Base-by-base conservation (phyloP, 2,888 invertebrate species). In the Cantharis lateralis region DNA sequence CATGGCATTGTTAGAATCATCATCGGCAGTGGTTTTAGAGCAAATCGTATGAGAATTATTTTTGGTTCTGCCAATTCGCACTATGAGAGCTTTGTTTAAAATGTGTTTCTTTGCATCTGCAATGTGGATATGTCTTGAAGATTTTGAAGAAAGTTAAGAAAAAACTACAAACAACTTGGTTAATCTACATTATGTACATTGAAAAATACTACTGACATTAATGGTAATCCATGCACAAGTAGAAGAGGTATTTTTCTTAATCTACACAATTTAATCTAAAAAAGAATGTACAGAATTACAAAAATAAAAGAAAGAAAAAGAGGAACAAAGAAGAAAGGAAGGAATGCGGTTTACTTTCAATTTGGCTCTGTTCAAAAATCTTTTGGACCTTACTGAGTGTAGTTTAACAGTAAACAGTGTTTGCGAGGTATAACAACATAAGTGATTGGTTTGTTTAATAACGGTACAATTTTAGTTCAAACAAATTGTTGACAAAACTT, bases 41-140 rank as follows among this genome's bases (percentile, higher is more conserved):
- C 87, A 86, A 13, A 87, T 84, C 63, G 86, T 86, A 78, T 87
- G 87, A 71, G 86, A 82, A 71, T 84, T 82, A 48, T 84, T 85
- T 80, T 87, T 87, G 80, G 85, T 85, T 82, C 86, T 84, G 73
- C 88, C 88, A 71, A 88, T 88, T 80, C 87, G 85, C 68, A 88
- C 89, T 75, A 88, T 87, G 77, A 91, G 85, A 78, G 88, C 87
- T 84, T 88, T 88, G 83, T 88, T 87, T 81, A 88, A 82, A 79
- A 87, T 84, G 78, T 85, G 85, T 83, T 85, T 85, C 82, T 83
- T 86, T 83, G 78, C 81, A 84, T 88, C 88, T 88, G 88, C 81
- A 85, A 83, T 71, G 72, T 77, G 64, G 48, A 48, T n/a, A 48
- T n/a, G n/a, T 48, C 48, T 48, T 48, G 48, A 48, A 48, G 48